Base-by-base conservation (phyloP, 1,140 invertebrate genomes). In the Ladona fulva region DNA sequence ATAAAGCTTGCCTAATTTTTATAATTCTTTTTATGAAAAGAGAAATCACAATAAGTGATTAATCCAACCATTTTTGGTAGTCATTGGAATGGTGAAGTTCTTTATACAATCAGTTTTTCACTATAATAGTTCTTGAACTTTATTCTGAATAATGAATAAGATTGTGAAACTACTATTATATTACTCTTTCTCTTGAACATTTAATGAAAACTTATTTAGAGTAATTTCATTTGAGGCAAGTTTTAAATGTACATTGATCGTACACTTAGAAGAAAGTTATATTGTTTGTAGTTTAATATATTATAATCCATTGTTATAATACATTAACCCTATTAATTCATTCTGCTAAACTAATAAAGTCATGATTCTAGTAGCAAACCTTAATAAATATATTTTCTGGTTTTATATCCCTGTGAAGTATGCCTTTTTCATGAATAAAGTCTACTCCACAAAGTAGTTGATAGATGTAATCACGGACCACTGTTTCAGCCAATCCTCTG, bases 361-460 rank as follows among this genome's bases (percentile, higher is more conserved):
- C 44, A 11, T 52, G 19, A 19, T 52, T 52, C 8, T 77, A 44
- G 25, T 74, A 76, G 75, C 76, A 83, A 80, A 88, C 84, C 82
- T 88, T 88, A 0, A 91, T 81, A 77, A 92, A 82, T 80, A 92
- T 90, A 83, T 92, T 92, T 85, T 92, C 91, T 16, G 91, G 91
- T 83, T 92, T 92, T 8, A 92, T 88, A 82, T 92, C 91, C 66
- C 90, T 82, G 84, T 92, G 91, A 83, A 92, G 91, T 44, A 92
- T 86, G 7, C 89, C 90, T 84, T 90, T 83, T 81, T 85, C 88
- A 79, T 92, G 88, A 25, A 90, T 82, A 82, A 89, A 87, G 37
- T 86, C 84, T 7, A 89, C 77, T 14, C 88, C 89, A 81, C 86
- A 85, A 7, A 89, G 81, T n/a, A 90, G 80, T 81, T 92, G 90